These are phyloP conservation scores for Borostomias antarcticus DNA, from an alignment of 2,797 vertebrate genomes.

Conservation along the genomic window DNA sequence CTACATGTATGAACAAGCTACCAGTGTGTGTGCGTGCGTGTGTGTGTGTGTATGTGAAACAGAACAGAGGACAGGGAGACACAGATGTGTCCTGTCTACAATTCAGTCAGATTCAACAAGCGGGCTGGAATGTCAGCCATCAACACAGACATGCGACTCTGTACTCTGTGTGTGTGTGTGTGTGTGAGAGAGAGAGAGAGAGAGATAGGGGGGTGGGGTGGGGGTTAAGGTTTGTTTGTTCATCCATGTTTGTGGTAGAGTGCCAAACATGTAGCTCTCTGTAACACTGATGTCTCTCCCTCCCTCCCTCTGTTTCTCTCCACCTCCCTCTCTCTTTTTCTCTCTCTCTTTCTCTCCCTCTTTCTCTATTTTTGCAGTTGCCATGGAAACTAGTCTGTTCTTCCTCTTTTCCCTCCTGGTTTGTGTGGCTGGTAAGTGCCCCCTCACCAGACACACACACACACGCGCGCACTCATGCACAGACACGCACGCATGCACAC, in stretches of 20 bases:
- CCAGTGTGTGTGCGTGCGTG: neutral
- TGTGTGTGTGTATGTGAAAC: slow-evolving; percentile 36
- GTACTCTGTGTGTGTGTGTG: neutral
- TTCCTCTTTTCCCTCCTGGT: slow-evolving; percentile 87
- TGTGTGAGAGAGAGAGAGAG: neutral
- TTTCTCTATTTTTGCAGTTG: slow-evolving; percentile 66
- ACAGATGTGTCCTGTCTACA: too few species aligned
- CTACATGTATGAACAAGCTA: too few species aligned
- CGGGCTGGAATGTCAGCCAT: too few species aligned
- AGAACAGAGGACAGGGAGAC: slow-evolving; percentile 48
- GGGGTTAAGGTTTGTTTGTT: neutral
- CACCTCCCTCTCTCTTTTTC: neutral
- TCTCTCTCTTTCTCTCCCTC: neutral
- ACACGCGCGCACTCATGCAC: neutral
- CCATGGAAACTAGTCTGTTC: slow-evolving; percentile 89
- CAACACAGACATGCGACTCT: neutral
- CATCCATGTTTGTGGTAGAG: neutral
- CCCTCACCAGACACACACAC: neutral
- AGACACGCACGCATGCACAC: too few species aligned
- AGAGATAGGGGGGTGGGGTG: too few species aligned
- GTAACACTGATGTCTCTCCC: neutral
- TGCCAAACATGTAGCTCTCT: neutral
- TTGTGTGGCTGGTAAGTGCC: slow-evolving; percentile 82
- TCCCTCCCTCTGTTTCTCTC: neutral
- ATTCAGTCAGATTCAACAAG: too few species aligned